Conservation (phyloP, 2,113 vertebrate species). For the Prolemur simus region DNA sequence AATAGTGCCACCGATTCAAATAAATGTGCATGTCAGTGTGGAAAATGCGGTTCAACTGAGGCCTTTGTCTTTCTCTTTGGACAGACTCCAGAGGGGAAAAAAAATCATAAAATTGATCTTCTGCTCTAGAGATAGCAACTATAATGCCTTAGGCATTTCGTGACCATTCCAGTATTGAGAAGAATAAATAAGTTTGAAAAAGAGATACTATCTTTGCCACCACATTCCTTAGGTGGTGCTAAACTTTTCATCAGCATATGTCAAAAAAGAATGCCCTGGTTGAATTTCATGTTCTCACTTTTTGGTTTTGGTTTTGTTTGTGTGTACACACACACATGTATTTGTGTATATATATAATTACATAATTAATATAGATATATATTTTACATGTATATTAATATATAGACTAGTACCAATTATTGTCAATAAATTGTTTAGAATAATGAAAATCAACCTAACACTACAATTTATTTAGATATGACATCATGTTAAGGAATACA, state of each 20-base stretch:
- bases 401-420: background rate
- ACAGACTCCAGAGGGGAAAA: background rate
- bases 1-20: background rate
- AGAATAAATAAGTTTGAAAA: constrained; percentile 47
- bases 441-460: background rate
- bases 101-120: constrained; percentile 27
- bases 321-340: background rate
- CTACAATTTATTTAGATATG: background rate
- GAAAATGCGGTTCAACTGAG: background rate
- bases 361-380: background rate
- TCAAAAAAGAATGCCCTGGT: background rate
- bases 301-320: background rate
- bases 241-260: background rate
- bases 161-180: background rate
- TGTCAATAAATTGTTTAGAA: constrained; percentile 3
- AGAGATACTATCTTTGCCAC: background rate
- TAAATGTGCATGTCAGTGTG: background rate
- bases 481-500: background rate
- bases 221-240: background rate
- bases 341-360: background rate
- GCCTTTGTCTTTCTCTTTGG: background rate
- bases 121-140: constrained; percentile 27
- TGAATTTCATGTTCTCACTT: background rate
- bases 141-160: constrained; percentile 36
- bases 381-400: background rate